Percentiles rank a stretch among this genome's conserved stretches.
Evolutionary conservation across 2,797 vertebrate species (phyloP).

Genomic region (Cossypha polioptera): DNA sequence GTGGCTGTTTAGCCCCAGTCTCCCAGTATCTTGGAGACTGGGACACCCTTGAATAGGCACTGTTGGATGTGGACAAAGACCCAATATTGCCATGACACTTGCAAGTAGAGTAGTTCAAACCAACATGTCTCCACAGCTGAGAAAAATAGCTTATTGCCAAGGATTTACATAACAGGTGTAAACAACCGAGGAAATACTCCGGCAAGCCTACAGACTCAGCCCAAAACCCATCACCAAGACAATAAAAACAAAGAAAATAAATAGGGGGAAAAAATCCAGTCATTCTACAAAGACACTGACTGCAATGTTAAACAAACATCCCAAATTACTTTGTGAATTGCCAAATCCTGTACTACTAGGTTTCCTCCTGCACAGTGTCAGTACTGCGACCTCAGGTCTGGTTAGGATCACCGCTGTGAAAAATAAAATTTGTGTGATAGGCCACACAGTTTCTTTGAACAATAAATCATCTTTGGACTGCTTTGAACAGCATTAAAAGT

Average conservation of each 20-base stretch:
- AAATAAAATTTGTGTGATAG: slow-evolving; percentile 47
- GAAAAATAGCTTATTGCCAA: not conserved
- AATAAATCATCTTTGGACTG: not conserved
- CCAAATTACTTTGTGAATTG: not conserved
- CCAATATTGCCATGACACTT: not conserved
- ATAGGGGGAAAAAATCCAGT: not conserved
- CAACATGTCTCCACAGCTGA: not conserved
- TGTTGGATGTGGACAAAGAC: not conserved
- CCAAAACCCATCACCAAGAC: slow-evolving; percentile 10
- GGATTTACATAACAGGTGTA: slow-evolving; percentile 23
- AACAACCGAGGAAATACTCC: slow-evolving; percentile 12
- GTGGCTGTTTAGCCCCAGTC: not conserved
- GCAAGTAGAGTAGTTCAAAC: not conserved
- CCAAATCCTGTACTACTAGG: slow-evolving; percentile 33
- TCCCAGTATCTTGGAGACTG: not conserved
- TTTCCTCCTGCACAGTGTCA: slow-evolving; percentile 59
- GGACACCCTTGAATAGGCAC: not conserved
- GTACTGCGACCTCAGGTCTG: not conserved
- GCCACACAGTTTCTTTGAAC: slow-evolving; percentile 11
- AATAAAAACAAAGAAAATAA: slow-evolving; percentile 47
- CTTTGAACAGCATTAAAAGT: not conserved
- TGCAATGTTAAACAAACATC: slow-evolving; percentile 15
- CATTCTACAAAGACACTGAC: slow-evolving; percentile 7
- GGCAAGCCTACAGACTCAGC: not conserved
- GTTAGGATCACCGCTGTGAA: slow-evolving; percentile 35